A percentile compares a stretch with the other conserved stretches of the same genome.
Evolutionary conservation across 2,113 vertebrate species (phyloP).

Genomic region (Melanerpes aurifrons): DNA sequence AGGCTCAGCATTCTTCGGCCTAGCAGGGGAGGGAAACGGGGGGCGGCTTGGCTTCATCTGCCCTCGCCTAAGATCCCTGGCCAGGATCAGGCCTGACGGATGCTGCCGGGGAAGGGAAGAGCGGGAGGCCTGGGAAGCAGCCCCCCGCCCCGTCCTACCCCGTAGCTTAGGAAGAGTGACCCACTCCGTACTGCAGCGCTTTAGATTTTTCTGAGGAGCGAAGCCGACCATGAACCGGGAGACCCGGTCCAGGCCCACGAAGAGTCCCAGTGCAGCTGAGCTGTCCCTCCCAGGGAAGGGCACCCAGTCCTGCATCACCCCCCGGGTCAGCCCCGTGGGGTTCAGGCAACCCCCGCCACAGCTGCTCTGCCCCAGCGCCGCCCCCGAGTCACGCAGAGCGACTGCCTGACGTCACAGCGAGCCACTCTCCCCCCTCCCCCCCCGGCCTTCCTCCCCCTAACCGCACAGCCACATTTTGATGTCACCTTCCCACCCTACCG

Average conservation of each 20-base stretch:
- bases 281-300: background rate
- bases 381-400: background rate
- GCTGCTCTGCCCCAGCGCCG: background rate
- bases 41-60: background rate
- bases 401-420: background rate
- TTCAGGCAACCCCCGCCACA: background rate
- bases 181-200: background rate
- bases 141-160: no score
- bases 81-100: background rate
- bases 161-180: background rate
- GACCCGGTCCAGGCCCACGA: background rate
- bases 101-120: background rate
- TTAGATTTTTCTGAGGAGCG: background rate
- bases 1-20: background rate
- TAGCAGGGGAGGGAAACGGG: no score
- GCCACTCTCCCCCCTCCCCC: background rate
- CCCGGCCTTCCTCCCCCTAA: no score
- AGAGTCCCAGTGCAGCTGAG: background rate
- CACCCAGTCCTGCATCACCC: no score
- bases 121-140: background rate
- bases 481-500: background rate
- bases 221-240: background rate
- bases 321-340: background rate
- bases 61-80: background rate
- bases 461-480: background rate